Conservation (phyloP, 2,113 vertebrate genomes). For the Otolemur garnettii region DNA sequence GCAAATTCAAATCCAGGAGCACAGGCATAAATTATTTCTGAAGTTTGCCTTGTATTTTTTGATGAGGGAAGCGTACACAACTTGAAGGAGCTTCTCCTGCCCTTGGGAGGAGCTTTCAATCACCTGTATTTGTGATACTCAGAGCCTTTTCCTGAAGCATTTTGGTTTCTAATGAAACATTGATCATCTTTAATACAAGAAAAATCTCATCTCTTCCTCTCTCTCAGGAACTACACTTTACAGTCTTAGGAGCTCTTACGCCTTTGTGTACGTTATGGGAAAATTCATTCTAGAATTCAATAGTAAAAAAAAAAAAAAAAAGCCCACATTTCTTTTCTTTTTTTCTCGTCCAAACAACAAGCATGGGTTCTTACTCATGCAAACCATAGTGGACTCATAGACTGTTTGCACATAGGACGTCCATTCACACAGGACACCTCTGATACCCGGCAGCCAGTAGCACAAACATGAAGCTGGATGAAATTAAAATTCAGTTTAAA, state of each 20-base stretch:
- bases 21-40: neutral
- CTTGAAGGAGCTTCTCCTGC: neutral
- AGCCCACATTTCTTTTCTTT: neutral
- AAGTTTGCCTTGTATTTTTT: neutral
- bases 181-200: neutral
- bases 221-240: neutral
- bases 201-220: neutral
- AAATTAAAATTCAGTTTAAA: slow-evolving; percentile 29
- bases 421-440: neutral
- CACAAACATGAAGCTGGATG: neutral
- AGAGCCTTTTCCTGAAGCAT: neutral
- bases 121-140: neutral
- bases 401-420: neutral
- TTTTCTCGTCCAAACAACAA: neutral
- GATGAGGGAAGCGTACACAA: neutral
- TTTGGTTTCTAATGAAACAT: neutral
- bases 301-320: neutral
- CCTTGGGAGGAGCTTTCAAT: neutral
- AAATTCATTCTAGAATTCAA: slow-evolving; percentile 15
- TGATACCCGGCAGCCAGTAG: neutral
- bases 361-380: neutral
- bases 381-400: neutral
- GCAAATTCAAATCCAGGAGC: neutral
- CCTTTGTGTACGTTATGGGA: neutral
- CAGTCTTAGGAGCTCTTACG: neutral